Percentiles rank a stretch among this genome's conserved stretches.
These are phyloP conservation scores for Panulirus ornatus DNA, from an alignment of 1,140 invertebrate genomes.

Conservation along the genomic window DNA sequence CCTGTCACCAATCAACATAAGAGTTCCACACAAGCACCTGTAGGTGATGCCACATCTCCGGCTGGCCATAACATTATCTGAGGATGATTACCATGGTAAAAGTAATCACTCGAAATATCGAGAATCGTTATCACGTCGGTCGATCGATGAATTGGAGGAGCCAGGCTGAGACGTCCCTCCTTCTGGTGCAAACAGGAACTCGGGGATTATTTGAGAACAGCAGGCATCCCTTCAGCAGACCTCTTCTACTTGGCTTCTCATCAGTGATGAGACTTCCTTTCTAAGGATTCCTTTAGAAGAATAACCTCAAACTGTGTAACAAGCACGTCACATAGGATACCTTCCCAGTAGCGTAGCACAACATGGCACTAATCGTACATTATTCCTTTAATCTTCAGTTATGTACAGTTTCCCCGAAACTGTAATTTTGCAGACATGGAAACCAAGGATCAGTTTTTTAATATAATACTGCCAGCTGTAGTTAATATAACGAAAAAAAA, in stretches of 20 bases:
- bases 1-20: slow-evolving; percentile 1
- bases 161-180: slow-evolving; percentile 53
- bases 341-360: background rate
- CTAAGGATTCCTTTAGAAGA: background rate
- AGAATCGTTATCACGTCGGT: slow-evolving; percentile 64
- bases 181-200: slow-evolving; percentile 26
- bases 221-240: slow-evolving; percentile 40
- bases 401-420: background rate
- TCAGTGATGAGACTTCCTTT: slow-evolving; percentile 6
- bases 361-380: slow-evolving; percentile 6
- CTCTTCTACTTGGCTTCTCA: slow-evolving; percentile 18
- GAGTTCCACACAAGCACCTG: background rate
- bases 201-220: slow-evolving; percentile 21
- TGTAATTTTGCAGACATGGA: background rate
- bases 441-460: background rate
- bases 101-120: slow-evolving; percentile 59
- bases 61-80: slow-evolving; percentile 36
- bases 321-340: background rate
- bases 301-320: background rate
- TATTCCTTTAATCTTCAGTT: background rate
- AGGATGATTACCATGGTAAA: slow-evolving; percentile 41
- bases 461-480: background rate
- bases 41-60: background rate
- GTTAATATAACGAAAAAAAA: background rate
- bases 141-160: slow-evolving; percentile 55